These are phyloP conservation scores for Nautilus pompilius DNA, from an alignment of 1,140 invertebrate genomes.

Conservation along the genomic window DNA sequence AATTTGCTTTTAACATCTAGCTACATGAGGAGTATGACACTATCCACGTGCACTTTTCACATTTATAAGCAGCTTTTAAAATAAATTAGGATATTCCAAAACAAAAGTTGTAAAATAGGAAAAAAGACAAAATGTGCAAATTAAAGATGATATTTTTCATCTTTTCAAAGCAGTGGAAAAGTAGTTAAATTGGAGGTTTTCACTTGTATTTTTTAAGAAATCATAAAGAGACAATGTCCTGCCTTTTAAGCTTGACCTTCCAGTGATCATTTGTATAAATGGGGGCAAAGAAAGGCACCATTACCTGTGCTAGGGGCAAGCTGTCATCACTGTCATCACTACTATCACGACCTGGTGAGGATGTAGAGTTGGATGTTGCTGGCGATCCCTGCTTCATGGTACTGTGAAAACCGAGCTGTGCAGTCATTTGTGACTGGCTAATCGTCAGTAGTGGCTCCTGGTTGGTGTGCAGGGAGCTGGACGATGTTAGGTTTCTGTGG, in stretches of 20 bases:
- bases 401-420: conserved; percentile 18
- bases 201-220: background rate
- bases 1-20: too few relatives aligned
- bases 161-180: background rate
- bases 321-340: conserved; percentile 87
- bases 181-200: background rate
- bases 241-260: background rate
- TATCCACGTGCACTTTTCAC: too few relatives aligned
- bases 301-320: conserved; percentile 63
- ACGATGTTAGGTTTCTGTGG: background rate
- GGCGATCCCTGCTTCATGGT: conserved; percentile 13
- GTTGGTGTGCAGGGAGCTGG: background rate
- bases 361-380: conserved; percentile 15
- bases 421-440: conserved; percentile 15
- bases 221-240: background rate
- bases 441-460: conserved; percentile 14
- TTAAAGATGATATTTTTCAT: background rate
- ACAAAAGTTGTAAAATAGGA: too few relatives aligned
- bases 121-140: conserved; percentile 21
- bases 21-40: too few relatives aligned
- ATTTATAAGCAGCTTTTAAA: too few relatives aligned
- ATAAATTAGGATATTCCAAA: too few relatives aligned
- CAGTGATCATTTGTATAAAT: background rate
- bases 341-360: conserved; percentile 57
- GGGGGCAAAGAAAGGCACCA: background rate